These are phyloP conservation scores for Aspidiotus destructor DNA, from an alignment of 2,888 invertebrate genomes.

Conservation along the genomic window DNA sequence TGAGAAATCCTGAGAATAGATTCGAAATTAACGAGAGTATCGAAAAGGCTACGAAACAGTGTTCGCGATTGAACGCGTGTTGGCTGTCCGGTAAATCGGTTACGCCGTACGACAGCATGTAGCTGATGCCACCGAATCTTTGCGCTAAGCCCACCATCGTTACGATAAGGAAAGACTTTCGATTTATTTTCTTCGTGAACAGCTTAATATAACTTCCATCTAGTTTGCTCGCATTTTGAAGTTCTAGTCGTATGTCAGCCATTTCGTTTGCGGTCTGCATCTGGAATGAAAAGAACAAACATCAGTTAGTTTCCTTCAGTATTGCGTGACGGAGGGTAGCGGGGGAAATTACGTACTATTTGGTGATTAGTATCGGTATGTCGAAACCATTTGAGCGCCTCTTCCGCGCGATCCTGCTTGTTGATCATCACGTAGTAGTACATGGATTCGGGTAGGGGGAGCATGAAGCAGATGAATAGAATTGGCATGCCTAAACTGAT, in stretches of 20 bases:
- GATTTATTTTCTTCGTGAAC: conserved; percentile 34
- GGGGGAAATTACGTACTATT: conserved; percentile 5
- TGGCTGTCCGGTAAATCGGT: conserved; percentile 35
- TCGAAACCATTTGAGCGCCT: conserved; percentile 19
- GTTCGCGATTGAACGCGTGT: conserved; percentile 14
- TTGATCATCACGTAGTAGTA: conserved; percentile 35
- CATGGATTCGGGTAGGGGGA: conserved; percentile 25
- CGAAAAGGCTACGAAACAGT: conserved; percentile 36
- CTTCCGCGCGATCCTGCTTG: conserved; percentile 41
- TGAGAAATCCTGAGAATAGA: conserved; percentile 33
- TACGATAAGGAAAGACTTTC: conserved; percentile 36
- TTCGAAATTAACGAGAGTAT: conserved; percentile 32
- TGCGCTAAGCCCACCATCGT: conserved; percentile 35
- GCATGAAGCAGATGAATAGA: background rate
- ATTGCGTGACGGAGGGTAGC: background rate
- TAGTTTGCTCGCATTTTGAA: conserved; percentile 36
- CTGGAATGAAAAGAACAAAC: background rate
- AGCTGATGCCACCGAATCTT: conserved; percentile 36
- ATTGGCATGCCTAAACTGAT: conserved; percentile 27
- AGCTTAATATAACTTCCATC: conserved; percentile 35
- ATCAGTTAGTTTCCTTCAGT: too few species aligned
- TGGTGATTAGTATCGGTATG: conserved; percentile 9
- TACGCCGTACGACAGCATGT: conserved; percentile 36
- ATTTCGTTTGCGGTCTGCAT: conserved; percentile 21
- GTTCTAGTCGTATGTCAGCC: conserved; percentile 23